Percentiles rank a stretch among this genome's conserved stretches.
Conservation (phyloP, 1,140 invertebrate genomes). For the Andricus grossulariae region DNA sequence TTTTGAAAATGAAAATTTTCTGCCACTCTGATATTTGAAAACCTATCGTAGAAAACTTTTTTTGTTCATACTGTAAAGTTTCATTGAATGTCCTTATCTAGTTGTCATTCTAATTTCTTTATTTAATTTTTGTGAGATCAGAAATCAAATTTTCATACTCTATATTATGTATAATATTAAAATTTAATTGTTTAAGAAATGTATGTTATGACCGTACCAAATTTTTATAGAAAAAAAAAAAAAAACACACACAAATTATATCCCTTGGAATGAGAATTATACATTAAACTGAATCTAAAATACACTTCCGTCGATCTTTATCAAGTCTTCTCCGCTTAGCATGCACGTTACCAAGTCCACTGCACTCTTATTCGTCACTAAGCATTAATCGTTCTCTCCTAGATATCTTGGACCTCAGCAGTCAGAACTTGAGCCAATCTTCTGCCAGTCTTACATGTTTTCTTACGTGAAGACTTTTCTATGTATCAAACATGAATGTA, state of each 20-base stretch:
- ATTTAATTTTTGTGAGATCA: too few relatives aligned
- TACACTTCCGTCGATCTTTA: conserved; percentile 14
- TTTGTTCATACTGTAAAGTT: too few relatives aligned
- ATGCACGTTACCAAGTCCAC: conserved; percentile 24
- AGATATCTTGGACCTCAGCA: conserved; percentile 10
- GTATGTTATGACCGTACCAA: too few relatives aligned
- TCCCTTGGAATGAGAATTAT: neutral
- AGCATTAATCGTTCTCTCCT: conserved; percentile 3
- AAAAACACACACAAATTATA: neutral
- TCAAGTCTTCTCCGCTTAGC: conserved; percentile 2
- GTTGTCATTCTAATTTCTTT: too few relatives aligned
- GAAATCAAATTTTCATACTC: too few relatives aligned
- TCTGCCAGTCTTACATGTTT: conserved; percentile 6
- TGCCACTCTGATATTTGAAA: too few relatives aligned
- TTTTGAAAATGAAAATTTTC: too few relatives aligned
- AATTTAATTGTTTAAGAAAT: too few relatives aligned
- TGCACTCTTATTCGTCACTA: conserved; percentile 29
- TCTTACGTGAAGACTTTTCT: conserved; percentile 6
- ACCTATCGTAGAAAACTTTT: too few relatives aligned
- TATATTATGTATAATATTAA: too few relatives aligned
- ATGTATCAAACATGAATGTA: neutral
- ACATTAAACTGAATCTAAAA: conserved; percentile 17
- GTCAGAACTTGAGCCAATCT: conserved; percentile 11
- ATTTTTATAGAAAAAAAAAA: neutral
- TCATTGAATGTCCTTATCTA: too few relatives aligned